Evolutionary conservation across 2,888 invertebrate species (phyloP).

Genomic region (Mythimna pallens): DNA sequence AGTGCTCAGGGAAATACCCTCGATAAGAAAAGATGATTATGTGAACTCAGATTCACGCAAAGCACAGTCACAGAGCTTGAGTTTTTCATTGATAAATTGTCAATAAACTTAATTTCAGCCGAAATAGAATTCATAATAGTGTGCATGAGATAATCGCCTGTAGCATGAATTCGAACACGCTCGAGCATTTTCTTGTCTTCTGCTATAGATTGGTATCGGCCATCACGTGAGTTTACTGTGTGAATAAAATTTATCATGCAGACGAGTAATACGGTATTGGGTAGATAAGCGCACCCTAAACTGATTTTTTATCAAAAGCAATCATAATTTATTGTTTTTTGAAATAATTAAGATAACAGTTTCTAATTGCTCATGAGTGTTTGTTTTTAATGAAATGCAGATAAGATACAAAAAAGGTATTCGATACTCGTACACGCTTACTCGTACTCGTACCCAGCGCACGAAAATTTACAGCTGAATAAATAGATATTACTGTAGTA

Average conservation of each 20-base stretch:
- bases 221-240: constrained; percentile 90
- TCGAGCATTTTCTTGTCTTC: not conserved
- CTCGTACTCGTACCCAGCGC: not conserved
- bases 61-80: too few species aligned
- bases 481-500: constrained; percentile 1
- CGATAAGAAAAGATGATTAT: not conserved
- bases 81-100: not conserved
- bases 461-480: constrained; percentile 9
- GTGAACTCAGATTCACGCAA: not conserved
- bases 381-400: not conserved
- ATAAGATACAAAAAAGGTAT: constrained; percentile 14
- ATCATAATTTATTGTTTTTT: constrained; percentile 24
- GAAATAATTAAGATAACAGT: constrained; percentile 16
- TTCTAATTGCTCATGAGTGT: constrained; percentile 6
- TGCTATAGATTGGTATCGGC: not conserved
- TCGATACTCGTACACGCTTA: not conserved
- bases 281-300: constrained; percentile 33
- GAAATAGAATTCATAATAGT: not conserved
- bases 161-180: not conserved
- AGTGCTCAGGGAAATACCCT: not conserved
- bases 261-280: constrained; percentile 5
- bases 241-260: constrained; percentile 17
- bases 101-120: not conserved
- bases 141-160: not conserved
- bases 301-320: constrained; percentile 10